A percentile compares a stretch with the other conserved stretches of the same genome.
Conservation (phyloP, 2,113 vertebrate genomes). For the Cichladusa arquata region DNA sequence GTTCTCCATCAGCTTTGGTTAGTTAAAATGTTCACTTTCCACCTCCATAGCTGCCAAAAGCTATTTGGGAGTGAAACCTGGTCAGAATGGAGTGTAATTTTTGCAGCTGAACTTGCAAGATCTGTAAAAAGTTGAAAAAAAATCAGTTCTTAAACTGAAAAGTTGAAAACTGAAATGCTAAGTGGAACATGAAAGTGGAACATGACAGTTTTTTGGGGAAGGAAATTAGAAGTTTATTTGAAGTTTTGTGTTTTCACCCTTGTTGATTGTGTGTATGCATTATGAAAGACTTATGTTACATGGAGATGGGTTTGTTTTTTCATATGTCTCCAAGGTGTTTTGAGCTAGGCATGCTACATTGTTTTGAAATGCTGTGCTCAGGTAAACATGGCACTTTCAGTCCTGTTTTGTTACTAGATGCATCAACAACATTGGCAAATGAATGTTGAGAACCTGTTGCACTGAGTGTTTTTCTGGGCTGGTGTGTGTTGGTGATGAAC, state of each 20-base stretch:
- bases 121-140: background rate
- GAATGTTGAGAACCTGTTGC: background rate
- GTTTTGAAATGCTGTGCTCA: background rate
- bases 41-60: background rate
- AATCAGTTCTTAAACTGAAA: background rate
- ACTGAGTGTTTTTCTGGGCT: background rate
- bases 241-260: background rate
- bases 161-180: background rate
- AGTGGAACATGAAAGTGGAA: background rate
- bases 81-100: background rate
- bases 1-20: background rate
- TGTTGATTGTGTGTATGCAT: background rate
- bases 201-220: fast-evolving
- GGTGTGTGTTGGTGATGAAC: fast-evolving
- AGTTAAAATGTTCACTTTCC: background rate
- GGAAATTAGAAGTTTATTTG: background rate
- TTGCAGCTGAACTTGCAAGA: background rate
- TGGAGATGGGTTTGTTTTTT: background rate
- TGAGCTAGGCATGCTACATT: background rate
- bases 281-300: background rate
- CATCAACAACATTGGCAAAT: background rate
- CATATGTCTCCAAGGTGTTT: background rate
- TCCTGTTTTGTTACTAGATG: background rate
- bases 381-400: background rate
- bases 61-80: background rate